These are phyloP conservation scores for Tanaodytes sp. DNA, from an alignment of 2,888 invertebrate genomes.

Conservation along the genomic window DNA sequence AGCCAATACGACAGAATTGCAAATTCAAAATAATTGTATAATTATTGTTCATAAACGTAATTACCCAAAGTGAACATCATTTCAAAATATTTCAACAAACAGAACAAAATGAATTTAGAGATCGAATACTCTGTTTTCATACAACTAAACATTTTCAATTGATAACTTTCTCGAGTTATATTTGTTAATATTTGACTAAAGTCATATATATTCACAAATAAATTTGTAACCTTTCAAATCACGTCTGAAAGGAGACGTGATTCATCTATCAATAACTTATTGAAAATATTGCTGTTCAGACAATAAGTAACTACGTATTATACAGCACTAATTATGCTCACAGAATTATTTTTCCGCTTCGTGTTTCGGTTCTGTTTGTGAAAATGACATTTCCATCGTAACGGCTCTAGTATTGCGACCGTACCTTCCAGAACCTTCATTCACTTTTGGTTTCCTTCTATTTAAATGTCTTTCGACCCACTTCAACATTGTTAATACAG, in stretches of 20 bases:
- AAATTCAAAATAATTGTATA: too few relatives aligned
- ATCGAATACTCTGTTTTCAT: too few relatives aligned
- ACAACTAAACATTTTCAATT: too few relatives aligned
- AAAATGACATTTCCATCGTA: slow-evolving; percentile 85
- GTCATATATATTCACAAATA: background rate
- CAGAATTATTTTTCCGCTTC: slow-evolving; percentile 4
- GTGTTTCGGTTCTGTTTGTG: slow-evolving; percentile 64
- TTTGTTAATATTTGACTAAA: background rate
- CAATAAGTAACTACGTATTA: background rate
- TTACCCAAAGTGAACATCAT: too few relatives aligned
- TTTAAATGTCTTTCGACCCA: slow-evolving; percentile 92
- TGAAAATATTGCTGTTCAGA: background rate
- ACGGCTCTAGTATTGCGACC: slow-evolving; percentile 77
- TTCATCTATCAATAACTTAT: background rate
- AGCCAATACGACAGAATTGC: background rate
- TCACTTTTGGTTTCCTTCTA: slow-evolving; percentile 80
- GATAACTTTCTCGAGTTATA: too few relatives aligned
- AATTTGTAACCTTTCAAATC: background rate
- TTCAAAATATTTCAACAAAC: too few relatives aligned
- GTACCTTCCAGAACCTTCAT: slow-evolving; percentile 65
- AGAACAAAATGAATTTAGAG: too few relatives aligned
- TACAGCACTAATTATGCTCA: too few relatives aligned
- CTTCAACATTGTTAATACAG: slow-evolving; percentile 89
- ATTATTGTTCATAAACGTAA: too few relatives aligned
- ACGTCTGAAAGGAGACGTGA: too few relatives aligned